A percentile compares a stretch with the other conserved stretches of the same genome.
phyloP scores from a whole-genome alignment of 1,140 invertebrate species.

The Apis mellifera region Amel_HAv3.1 CM009931.2:2450001-2450500 shows the following conservation, averaged over 20 bases:
- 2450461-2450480: constrained; percentile 53
- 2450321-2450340: background rate
- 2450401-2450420: constrained; percentile 13
- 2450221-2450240: background rate
- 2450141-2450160: constrained; percentile 14
- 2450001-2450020: too few relatives aligned
- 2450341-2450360: background rate
- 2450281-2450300: background rate
- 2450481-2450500: constrained; percentile 86
- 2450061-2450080: too few relatives aligned
- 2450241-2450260: background rate
- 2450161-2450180: background rate
- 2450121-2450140: constrained; percentile 38
- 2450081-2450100: too few relatives aligned
- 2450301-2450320: constrained; percentile 1
- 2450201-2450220: background rate
- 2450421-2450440: constrained; percentile 3
- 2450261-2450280: constrained; percentile 16
- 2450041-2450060: too few relatives aligned
- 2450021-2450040: too few relatives aligned
- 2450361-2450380: background rate
- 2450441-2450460: constrained; percentile 9
- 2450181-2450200: constrained; percentile 8
- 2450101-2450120: background rate
- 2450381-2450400: constrained; percentile 4